Percentiles rank a stretch among this genome's conserved stretches.
These are phyloP conservation scores for Bombycilla garrulus DNA, from an alignment of 2,113 vertebrate genomes.

Conservation along the genomic window DNA sequence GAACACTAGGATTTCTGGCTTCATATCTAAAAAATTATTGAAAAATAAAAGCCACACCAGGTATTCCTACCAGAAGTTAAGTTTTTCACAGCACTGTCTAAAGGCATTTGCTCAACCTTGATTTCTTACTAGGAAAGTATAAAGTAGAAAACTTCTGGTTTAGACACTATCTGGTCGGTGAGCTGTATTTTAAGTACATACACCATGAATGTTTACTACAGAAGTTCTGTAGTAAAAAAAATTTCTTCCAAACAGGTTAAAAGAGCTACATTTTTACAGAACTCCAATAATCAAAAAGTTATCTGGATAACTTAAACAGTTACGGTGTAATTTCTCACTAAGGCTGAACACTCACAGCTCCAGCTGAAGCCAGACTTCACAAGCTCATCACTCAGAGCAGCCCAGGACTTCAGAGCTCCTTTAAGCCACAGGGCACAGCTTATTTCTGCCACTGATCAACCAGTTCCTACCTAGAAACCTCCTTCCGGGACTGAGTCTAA, in stretches of 20 bases:
- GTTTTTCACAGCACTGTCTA: neutral
- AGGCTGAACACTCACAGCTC: neutral
- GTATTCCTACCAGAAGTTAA: neutral
- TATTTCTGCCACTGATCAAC: neutral
- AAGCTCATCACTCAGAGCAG: accelerated
- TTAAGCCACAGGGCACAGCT: neutral
- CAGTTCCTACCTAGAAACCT: neutral
- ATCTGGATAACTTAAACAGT: neutral
- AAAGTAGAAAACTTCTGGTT: neutral
- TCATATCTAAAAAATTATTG: neutral
- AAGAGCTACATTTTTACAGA: neutral
- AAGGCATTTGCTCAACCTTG: neutral
- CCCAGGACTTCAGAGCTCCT: neutral
- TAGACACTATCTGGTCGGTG: neutral
- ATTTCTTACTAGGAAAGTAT: neutral
- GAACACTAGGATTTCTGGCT: neutral
- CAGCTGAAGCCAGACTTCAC: neutral
- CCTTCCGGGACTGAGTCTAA: neutral
- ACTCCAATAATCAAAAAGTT: neutral
- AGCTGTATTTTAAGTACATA: neutral
- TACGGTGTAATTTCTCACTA: neutral
- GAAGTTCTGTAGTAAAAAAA: neutral
- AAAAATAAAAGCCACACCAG: neutral
- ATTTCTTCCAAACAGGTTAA: neutral
- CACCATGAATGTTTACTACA: neutral